phyloP scores from a whole-genome alignment of 1,140 invertebrate species.

The Papilio machaon region DNA sequence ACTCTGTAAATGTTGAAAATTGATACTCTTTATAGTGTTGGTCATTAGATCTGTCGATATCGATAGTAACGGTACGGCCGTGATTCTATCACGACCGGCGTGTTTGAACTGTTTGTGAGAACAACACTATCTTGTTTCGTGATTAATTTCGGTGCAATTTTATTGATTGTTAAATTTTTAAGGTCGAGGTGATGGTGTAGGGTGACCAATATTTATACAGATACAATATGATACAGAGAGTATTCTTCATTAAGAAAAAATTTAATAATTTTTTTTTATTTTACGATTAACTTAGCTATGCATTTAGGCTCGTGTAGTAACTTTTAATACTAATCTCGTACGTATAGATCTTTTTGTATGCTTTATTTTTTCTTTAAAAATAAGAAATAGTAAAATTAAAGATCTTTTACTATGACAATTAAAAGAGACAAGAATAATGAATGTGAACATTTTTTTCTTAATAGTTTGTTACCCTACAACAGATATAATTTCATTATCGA shows the following conservation, averaged over 20 bases:
- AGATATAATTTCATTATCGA: constrained; percentile 27
- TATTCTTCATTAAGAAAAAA: too few relatives aligned
- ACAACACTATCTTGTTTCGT: constrained; percentile 31
- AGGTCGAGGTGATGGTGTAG: neutral
- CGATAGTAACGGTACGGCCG: constrained; percentile 30
- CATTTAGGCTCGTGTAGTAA: too few relatives aligned
- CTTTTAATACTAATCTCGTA: too few relatives aligned
- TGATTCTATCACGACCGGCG: constrained; percentile 33
- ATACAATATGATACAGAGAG: too few relatives aligned
- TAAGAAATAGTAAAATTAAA: neutral
- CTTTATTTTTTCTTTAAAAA: too few relatives aligned
- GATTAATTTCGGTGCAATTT: constrained; percentile 7
- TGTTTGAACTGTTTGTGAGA: constrained; percentile 30
- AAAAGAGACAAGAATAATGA: neutral
- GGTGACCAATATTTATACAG: neutral
- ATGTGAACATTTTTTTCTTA: neutral
- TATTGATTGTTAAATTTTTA: constrained; percentile 1
- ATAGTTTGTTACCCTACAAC: constrained; percentile 3
- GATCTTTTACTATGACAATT: too few relatives aligned
- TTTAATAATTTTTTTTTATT: too few relatives aligned
- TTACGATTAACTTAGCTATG: too few relatives aligned
- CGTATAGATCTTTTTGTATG: too few relatives aligned
- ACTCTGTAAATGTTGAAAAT: constrained; percentile 16
- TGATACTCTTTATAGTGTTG: constrained; percentile 4
- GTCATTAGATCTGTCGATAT: constrained; percentile 35